Conservation (phyloP, 2,888 invertebrate genomes). For the Pseudococcus longispinus region DNA sequence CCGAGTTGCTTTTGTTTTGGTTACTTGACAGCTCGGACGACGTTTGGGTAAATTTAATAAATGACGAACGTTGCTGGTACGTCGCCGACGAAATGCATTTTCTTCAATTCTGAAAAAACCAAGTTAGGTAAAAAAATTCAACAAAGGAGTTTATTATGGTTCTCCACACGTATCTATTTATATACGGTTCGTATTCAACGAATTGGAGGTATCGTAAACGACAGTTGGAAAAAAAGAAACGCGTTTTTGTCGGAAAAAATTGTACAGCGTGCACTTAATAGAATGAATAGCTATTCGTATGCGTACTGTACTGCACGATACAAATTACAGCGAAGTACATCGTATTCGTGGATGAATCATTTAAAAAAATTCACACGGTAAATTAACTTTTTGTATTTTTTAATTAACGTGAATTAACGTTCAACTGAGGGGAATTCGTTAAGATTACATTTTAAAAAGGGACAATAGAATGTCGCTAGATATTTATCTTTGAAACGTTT, state of each 20-base stretch:
- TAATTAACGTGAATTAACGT: constrained; percentile 4
- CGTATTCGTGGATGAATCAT: not conserved
- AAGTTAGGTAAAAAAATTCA: not conserved
- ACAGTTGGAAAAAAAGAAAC: not conserved
- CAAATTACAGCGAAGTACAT: not conserved
- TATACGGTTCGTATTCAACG: no score
- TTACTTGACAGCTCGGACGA: not conserved
- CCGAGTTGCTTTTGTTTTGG: not conserved
- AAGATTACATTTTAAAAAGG: not conserved
- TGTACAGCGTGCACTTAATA: not conserved
- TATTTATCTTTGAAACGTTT: no score
- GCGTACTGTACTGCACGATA: not conserved
- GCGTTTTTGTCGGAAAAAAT: not conserved
- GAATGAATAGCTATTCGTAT: not conserved
- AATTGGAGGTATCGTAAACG: not conserved
- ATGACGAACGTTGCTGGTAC: not conserved
- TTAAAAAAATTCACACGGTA: not conserved
- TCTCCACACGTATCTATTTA: not conserved
- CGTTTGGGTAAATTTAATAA: not conserved
- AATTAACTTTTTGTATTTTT: constrained; percentile 17
- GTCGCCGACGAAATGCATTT: not conserved
- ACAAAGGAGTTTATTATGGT: not conserved
- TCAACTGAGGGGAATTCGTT: not conserved
- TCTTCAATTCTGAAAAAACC: not conserved
- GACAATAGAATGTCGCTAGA: not conserved